phyloP scores from a whole-genome alignment of 2,113 vertebrate genomes.

The Chloropsis hardwickii region DNA sequence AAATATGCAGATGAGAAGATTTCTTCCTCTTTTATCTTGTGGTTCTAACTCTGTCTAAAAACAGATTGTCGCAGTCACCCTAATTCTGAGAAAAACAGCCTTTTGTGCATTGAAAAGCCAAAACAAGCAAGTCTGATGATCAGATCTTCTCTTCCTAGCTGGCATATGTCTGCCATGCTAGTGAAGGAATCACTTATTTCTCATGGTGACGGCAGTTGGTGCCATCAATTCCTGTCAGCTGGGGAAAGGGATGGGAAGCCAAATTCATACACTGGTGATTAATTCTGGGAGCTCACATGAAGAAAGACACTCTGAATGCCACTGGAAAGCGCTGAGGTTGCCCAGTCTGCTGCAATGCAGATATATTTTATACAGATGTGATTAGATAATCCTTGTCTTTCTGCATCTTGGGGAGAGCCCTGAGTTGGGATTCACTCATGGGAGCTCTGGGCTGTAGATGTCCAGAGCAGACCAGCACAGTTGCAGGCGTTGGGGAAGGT shows the following conservation, averaged over 20 bases:
- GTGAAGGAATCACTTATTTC: slow-evolving; percentile 49
- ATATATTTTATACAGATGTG: background rate
- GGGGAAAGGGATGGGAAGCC: background rate
- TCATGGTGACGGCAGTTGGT: slow-evolving; percentile 31
- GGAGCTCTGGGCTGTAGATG: background rate
- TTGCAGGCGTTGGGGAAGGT: background rate
- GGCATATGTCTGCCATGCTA: slow-evolving; percentile 51
- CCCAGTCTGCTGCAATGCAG: background rate
- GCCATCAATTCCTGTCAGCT: slow-evolving; percentile 56
- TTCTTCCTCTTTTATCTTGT: slow-evolving; percentile 52
- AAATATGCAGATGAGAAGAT: slow-evolving; percentile 68
- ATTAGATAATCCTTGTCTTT: background rate
- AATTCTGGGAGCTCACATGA: background rate
- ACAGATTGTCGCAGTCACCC: slow-evolving; percentile 68
- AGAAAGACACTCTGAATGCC: slow-evolving; percentile 1
- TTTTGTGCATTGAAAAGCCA: slow-evolving; percentile 59
- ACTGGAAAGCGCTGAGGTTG: background rate
- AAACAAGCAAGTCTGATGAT: slow-evolving; percentile 52
- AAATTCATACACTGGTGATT: slow-evolving; percentile 30
- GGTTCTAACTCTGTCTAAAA: slow-evolving; percentile 66
- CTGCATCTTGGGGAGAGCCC: background rate
- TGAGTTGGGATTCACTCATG: background rate
- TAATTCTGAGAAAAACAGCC: slow-evolving; percentile 68
- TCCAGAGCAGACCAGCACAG: background rate
- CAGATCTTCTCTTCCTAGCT: slow-evolving; percentile 40